Evolutionary conservation across 2,797 vertebrate species (phyloP).

Genomic region (Menidia menidia): DNA sequence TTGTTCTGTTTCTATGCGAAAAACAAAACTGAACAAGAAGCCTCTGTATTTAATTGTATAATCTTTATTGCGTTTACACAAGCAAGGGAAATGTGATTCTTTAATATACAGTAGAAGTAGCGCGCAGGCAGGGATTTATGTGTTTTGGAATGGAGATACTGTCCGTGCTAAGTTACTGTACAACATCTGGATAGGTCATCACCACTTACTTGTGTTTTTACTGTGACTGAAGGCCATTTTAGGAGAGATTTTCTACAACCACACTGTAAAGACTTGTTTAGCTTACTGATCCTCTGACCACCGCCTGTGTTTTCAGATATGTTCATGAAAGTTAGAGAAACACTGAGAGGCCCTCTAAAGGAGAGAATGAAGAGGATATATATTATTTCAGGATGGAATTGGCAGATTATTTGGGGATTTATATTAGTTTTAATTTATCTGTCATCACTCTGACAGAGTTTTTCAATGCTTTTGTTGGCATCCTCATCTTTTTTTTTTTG

Average conservation of each 20-base stretch:
- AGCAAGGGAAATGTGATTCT: constrained; percentile 11
- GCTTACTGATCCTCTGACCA: not conserved
- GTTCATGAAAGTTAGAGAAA: not conserved
- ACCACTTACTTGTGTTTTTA: constrained; percentile 22
- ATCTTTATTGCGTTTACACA: not conserved
- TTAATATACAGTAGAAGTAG: constrained; percentile 13
- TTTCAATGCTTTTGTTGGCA: not conserved
- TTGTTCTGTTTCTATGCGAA: too few relatives aligned
- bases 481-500: not conserved
- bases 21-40: too few relatives aligned
- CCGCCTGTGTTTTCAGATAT: not conserved
- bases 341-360: not conserved
- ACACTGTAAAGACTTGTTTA: not conserved
- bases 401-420: not conserved
- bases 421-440: constrained; percentile 9
- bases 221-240: constrained; percentile 21
- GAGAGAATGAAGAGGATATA: constrained; percentile 1
- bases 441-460: not conserved
- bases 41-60: not conserved
- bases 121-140: constrained; percentile 24
- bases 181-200: constrained; percentile 58
- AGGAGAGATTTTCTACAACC: not conserved
- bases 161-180: constrained; percentile 16
- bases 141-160: constrained; percentile 32
- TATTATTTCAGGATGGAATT: constrained; percentile 23